Base-by-base conservation (phyloP, 2,888 invertebrate genomes). In the Trimorus sp. region DNA sequence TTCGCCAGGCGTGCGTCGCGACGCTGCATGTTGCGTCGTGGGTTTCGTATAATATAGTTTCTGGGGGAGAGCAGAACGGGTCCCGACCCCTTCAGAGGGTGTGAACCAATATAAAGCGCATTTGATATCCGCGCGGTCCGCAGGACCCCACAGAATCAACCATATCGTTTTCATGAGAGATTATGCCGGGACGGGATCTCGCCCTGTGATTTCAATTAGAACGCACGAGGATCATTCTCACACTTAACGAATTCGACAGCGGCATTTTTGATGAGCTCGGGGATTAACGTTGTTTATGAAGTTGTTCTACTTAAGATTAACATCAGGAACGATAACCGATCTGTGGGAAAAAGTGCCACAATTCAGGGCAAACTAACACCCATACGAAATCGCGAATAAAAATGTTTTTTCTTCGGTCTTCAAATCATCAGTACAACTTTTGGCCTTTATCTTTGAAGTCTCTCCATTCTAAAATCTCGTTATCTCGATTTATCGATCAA, bases 151-250 rank as follows among this genome's bases (percentile, higher is more conserved):
- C 84, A 86, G 85, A 88, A 88, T 85, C 88, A 87, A 89, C 88
- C 87, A 85, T 91, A 90, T 91, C 90, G 88, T 89, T 90, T 91
- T 90, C 90, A 89, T 88, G 88, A 88, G 87, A 89, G 89, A 90
- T 90, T 90, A 89, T 85, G 70, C 82, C 79, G 69, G 56, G 49
- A 58, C 80, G 79, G 81, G 14, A 26, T n/a, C 62, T 81, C 79
- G 66, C 69, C 82, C 85, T 86, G 88, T 86, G 86, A 89, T 88
- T 90, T 90, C 90, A 90, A 90, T 90, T 89, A 88, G 85, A 84
- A 63, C 40, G 36, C 12, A 65, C 62, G 49, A 66, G 62, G 71
- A 76, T 81, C 81, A 71, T 81, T 81, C 81, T 81, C 81, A 73
- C 81, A 76, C 71, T 81, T 62, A 71, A 81, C 76, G 68, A 81